Evolutionary conservation across 2,888 invertebrate genomes (phyloP), one percentile per base, ranked within the genome.

Genomic region (Mythimna ferrago): DNA sequence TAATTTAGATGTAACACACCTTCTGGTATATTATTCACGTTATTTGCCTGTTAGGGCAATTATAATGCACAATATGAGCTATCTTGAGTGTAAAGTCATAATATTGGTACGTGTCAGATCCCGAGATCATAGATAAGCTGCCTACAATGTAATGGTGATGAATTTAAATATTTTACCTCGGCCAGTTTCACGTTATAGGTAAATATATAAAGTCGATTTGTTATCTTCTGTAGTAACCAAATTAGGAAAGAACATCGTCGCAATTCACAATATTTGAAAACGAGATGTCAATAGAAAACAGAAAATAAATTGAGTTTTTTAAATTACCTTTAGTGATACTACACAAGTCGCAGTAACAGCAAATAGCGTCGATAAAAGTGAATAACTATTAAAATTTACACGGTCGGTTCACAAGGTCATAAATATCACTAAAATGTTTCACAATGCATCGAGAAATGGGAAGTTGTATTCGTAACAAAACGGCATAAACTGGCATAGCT

Each of bases 401-500:
- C 80, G 83, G 82, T 83, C 74, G 82, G 83, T 91, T 90, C 90
- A 90, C 87, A 90, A 77, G 87, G 85, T 89, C 88, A 90, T 92
- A 90, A 92, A 90, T 89, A 87, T 85, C 81, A 82, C 81, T 81
- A 80, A 85, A 87, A 92, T 89, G 89, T 90, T 89, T 91, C 84
- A 87, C 78, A 91, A 88, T 88, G 89, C 91, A 89, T 89, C 89
- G 89, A 89, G 90, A 92, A 92, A 90, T 87, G 86, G 89, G 88
- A 90, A 89, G 88, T 81, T 70, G 82, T 82, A 68, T 61, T 71
- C 61, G 71, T 91, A 90, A 93, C 92, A 92, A 92, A 93, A 93
- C 90, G 89, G 89, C 89, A 92, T 91, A 92, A 93, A 92, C 90
- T 90, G 90, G 89, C 87, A 91, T 91, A 91, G 91, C 91, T 90